Evolutionary conservation across 92 coral and sea anemone genomes (phyloP).

Genomic region (Isaurus tuberculatus): DNA sequence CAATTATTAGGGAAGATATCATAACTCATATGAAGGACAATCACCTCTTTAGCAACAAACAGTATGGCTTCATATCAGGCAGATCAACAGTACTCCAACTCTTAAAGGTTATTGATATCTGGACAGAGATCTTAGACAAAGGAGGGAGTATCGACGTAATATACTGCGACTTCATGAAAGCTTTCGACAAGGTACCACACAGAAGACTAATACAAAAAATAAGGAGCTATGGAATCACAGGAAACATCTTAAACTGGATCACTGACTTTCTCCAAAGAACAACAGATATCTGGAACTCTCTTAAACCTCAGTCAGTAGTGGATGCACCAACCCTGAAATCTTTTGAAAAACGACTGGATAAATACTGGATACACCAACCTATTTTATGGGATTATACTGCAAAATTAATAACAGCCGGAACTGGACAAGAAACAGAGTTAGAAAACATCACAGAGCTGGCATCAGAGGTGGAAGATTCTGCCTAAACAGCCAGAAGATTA

Average conservation of each 20-base stretch:
- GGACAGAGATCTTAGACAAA: constrained; percentile 5
- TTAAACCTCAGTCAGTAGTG: constrained; percentile 1
- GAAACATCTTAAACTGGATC: constrained; percentile 27
- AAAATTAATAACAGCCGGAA: constrained; percentile 20
- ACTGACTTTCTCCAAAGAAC: constrained; percentile 20
- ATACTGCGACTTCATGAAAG: not conserved
- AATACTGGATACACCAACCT: constrained; percentile 27
- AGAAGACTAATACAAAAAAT: constrained; percentile 22
- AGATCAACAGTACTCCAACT: constrained; percentile 7
- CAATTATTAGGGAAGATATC: constrained; percentile 8
- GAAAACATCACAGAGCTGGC: constrained; percentile 26
- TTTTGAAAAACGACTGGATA: constrained; percentile 23
- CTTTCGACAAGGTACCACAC: constrained; percentile 20
- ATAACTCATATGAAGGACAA: constrained; percentile 5
- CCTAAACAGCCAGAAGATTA: constrained; percentile 24
- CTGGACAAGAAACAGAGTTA: constrained; percentile 27
- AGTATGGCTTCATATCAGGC: constrained; percentile 25
- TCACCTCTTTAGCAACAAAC: constrained; percentile 2
- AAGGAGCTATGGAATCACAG: constrained; percentile 28
- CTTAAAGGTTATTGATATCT: not conserved
- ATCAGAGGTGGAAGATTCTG: constrained; percentile 26
- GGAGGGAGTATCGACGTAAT: constrained; percentile 15
- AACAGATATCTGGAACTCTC: constrained; percentile 27
- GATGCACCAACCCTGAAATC: constrained; percentile 23
- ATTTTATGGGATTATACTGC: constrained; percentile 26